phyloP scores from a whole-genome alignment of 2,797 vertebrate species.

The Pangasius sanitwongsei region DNA sequence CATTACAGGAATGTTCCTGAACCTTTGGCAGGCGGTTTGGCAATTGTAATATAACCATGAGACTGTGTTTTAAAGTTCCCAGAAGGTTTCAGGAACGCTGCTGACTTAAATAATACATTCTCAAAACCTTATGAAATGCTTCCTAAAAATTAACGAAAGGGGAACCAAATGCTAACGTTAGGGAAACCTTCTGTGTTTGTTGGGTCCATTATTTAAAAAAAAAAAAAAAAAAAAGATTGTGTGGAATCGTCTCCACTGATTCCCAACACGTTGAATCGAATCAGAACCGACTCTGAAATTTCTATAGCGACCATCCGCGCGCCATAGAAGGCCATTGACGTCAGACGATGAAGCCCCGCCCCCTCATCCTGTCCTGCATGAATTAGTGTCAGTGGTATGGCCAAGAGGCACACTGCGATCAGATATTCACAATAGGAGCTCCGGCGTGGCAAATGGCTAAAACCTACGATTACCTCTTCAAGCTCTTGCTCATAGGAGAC shows the following conservation, averaged over 20 bases:
- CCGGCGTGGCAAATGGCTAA: slow-evolving; percentile 87
- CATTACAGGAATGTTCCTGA: background rate
- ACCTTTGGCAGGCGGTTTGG: background rate
- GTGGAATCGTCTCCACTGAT: background rate
- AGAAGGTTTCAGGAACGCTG: background rate
- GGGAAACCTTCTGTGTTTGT: background rate
- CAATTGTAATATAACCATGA: background rate
- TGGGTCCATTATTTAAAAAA: background rate
- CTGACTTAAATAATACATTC: background rate
- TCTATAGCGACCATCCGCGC: slow-evolving; percentile 66
- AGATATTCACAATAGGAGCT: slow-evolving; percentile 53
- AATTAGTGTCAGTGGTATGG: slow-evolving; percentile 54
- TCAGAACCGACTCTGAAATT: background rate
- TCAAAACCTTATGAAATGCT: background rate
- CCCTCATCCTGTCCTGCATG: slow-evolving; percentile 40
- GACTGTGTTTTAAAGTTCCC: background rate
- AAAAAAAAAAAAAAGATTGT: background rate
- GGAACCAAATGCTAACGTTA: background rate
- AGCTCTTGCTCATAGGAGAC: slow-evolving; percentile 95
- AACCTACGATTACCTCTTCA: slow-evolving; percentile 97
- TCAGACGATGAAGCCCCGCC: slow-evolving; percentile 51
- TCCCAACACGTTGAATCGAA: background rate
- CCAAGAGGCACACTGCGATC: slow-evolving; percentile 46
- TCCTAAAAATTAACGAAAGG: background rate
- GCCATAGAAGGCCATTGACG: slow-evolving; percentile 55